Evolutionary conservation across 2,113 vertebrate species (phyloP), one percentile per base, ranked within the genome.

Genomic region (Cercopithecus mona): DNA sequence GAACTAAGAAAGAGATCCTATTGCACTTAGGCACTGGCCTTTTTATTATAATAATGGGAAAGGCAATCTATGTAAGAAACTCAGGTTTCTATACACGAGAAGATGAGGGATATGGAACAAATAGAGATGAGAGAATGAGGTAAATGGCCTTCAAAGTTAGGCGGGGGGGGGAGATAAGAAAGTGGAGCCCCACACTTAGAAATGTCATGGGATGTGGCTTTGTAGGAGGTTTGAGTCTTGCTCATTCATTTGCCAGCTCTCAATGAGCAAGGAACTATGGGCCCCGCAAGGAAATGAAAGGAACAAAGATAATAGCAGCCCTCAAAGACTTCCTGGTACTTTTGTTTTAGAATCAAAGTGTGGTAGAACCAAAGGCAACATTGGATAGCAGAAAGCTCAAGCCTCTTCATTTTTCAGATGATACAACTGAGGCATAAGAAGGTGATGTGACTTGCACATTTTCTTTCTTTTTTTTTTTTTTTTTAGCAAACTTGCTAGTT

Each of bases 271-370:
- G 32, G 6, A 75, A 75, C 3, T 2, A 0, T 57, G 48, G 55
- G 13, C 43, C 85, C 16, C 17, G 11, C 4, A 35, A 50, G n/a
- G 18, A 9, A 52, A 55, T 61, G 25, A 40, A 59, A 84, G 30
- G 20, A 82, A 8, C 22, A 40, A 48, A 90, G 20, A 52, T 35
- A 32, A 59, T 6, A 79, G 38, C 43, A 61, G 1, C 12, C 52
- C 40, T 93, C 25, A 38, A 85, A 88, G 38, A 86, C 5, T 50
- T 64, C 48, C 17, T 52, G 73, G 43, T 16, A 50, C 23, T 88
- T 89, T 96, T 75, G 23, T 91, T 88, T 82, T 81, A 73, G 25
- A 93, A 78, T 76, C 76, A 95, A 92, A 79, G 32, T 40, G 27
- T 27, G 22, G 59, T n/a, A 52, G 50, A 84, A 18, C 50, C 76